Base-by-base conservation (phyloP, 2,113 vertebrate genomes). In the Peromyscus maniculatus region DNA sequence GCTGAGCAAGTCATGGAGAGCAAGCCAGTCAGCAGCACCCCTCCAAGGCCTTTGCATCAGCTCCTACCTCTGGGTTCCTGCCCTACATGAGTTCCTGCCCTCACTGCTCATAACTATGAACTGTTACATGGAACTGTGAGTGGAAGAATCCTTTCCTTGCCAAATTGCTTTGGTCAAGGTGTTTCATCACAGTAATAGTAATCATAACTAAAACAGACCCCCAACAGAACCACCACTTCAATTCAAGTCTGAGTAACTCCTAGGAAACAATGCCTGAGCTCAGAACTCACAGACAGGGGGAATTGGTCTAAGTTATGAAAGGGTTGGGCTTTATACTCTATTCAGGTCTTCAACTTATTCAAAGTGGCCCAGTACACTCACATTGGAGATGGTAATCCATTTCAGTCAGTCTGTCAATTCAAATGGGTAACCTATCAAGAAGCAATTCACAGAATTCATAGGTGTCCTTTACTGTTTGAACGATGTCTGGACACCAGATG, bases 401-500 rank as follows among this genome's bases (percentile, higher is more conserved):
- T 77, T 46, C 24, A 49, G 24, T 49, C 17, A 49, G 4, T 77
- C 24, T 28, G 15, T 49, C 12, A 16, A 28, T 78, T 78, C 24
- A 49, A 49, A 28, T 28, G 13, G 75, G 24, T 24, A 46, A 77
- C 24, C 5, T 78, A 46, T 11, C 24, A 43, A 75, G 39, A 46
- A 46, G 24, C 22, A 46, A 46, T 12, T 78, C 24, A 46, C 43
- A 46, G 12, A 75, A 22, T 22, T 75, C n/a, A 75, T 12, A 26
- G 74, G 15, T 24, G 15, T 13, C 11, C 9, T 2, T 26, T 46
- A 49, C 11, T 49, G 43, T 31, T 69, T 33, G 12, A 2, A 16
- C 2, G 49, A 28, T 49, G 12, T 7, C 12, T 49, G 24, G 1
- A 7, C 12, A 49, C 5, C 12, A 4, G 13, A 31, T 7, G 24